Evolutionary conservation across 2,113 vertebrate genomes (phyloP).

Genomic region (Serilophus lunatus): DNA sequence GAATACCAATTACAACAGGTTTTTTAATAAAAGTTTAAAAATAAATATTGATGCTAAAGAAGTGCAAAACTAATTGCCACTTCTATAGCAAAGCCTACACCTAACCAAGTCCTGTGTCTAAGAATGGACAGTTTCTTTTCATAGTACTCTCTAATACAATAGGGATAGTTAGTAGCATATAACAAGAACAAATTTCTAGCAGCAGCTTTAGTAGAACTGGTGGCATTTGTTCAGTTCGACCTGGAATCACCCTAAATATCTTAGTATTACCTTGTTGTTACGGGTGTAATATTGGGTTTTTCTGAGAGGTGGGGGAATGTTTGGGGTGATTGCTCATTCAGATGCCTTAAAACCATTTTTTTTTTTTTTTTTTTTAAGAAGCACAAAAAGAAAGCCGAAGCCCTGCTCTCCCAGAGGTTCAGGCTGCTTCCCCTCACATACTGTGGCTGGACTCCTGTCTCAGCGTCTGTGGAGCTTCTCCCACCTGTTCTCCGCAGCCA

Average conservation of each 20-base stretch:
- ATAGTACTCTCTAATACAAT: background rate
- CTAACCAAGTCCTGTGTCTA: background rate
- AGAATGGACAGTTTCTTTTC: background rate
- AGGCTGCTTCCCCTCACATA: too few species aligned
- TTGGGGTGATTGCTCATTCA: too few species aligned
- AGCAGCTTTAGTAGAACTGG: background rate
- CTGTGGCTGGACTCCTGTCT: too few species aligned
- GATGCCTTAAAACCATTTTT: too few species aligned
- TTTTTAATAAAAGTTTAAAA: background rate
- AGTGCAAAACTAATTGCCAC: background rate
- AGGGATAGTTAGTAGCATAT: rapidly evolving
- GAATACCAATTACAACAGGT: background rate
- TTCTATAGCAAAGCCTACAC: background rate
- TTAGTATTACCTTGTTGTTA: background rate
- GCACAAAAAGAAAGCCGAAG: too few species aligned
- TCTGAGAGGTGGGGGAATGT: too few species aligned
- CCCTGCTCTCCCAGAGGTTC: too few species aligned
- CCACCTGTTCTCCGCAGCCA: too few species aligned
- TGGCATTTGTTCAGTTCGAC: background rate
- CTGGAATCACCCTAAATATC: background rate
- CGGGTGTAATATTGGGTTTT: too few species aligned
- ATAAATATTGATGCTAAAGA: background rate
- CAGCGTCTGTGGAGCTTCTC: too few species aligned
- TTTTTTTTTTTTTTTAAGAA: too few species aligned
- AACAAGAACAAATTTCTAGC: background rate